Base-by-base conservation (phyloP, 2,797 vertebrate genomes). In the Sciurus vulgaris region DNA sequence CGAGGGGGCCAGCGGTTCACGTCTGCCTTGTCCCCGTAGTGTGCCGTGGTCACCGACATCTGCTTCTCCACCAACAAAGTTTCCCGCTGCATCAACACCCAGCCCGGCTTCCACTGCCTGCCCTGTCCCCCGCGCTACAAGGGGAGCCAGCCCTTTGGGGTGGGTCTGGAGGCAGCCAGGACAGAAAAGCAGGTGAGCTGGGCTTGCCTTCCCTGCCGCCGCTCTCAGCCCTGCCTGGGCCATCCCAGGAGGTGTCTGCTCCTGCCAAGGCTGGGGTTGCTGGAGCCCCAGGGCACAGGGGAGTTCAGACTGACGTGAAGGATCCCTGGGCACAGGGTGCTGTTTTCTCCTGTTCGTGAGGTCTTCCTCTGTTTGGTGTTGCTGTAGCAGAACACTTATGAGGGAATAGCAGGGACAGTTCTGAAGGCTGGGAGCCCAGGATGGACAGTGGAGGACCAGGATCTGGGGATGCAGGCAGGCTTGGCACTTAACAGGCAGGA, bases 51-150 rank as follows among this genome's bases (percentile, higher is more conserved):
- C 92, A 97, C 99, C 63, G 99, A 99, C 65, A 98, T 99, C 97
- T 99, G 99, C 98, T 99, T 99, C 98, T 98, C 99, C 95, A 98
- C 98, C 67, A 98, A 98, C 96, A 99, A 99, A 95, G 90, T 96
- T 17, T 99, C 99, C 87, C 99, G 99, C 74, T 99, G 99, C 51
- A 85, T 99, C 96, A 99, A 99, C 98, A 99, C 99, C 0, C 98
- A 99, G 95, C 99, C 99, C 0, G 99, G 99, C 91, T 99, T 99
- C 98, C 99, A 99, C 97, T 99, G 99, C 97, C 98, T 99, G 97
- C 99, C 99, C 0, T 99, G 99, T 97, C 99, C 99, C 5, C 99
- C 99, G 17, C 99, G 99, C 47, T 99, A 99, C 98, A 99, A 99
- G 98, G 99, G 99, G 87, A 99, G 95, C 84, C 99, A 99, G 97